phyloP scores from a whole-genome alignment of 2,797 vertebrate genomes.

The Helicolenus hilgendorfi region DNA sequence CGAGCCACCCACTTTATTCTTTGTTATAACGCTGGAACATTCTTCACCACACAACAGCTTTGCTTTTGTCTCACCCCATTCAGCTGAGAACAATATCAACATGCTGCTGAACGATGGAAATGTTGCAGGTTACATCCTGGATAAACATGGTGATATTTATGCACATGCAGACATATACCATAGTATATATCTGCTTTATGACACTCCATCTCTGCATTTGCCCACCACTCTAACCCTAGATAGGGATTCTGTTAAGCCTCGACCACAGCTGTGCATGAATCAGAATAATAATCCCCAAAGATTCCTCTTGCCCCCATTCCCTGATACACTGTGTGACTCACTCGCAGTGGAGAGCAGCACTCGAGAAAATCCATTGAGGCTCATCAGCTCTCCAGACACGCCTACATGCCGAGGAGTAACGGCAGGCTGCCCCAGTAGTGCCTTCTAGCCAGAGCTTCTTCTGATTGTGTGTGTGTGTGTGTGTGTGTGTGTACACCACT shows the following conservation, averaged over 20 bases:
- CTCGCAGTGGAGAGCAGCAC: conserved; percentile 63
- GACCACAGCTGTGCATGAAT: conserved; percentile 83
- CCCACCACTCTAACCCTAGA: conserved; percentile 32
- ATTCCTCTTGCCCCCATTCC: conserved; percentile 79
- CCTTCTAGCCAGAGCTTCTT: conserved; percentile 54
- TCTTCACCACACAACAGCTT: conserved; percentile 42
- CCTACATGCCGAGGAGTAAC: conserved; percentile 59
- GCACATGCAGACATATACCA: not conserved
- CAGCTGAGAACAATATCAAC: conserved; percentile 28
- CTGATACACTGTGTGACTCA: conserved; percentile 79
- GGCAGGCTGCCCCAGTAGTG: conserved; percentile 59
- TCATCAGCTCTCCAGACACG: conserved; percentile 78
- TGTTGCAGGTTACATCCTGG: conserved; percentile 6
- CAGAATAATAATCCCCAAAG: conserved; percentile 83
- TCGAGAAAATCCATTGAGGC: conserved; percentile 74
- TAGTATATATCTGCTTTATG: conserved; percentile 1
- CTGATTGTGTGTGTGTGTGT: conserved; percentile 14
- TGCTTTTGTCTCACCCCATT: conserved; percentile 45
- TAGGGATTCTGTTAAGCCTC: conserved; percentile 75
- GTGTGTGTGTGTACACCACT: conserved; percentile 19
- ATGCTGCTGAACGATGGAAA: conserved; percentile 1
- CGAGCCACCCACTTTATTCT: conserved; percentile 72
- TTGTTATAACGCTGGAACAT: conserved; percentile 40
- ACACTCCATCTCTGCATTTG: conserved; percentile 29
- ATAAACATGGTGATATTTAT: not conserved